Percentiles rank a stretch among this genome's conserved stretches.
Conservation (phyloP, 2,888 invertebrate species). For the Protophormia terraenovae region DNA sequence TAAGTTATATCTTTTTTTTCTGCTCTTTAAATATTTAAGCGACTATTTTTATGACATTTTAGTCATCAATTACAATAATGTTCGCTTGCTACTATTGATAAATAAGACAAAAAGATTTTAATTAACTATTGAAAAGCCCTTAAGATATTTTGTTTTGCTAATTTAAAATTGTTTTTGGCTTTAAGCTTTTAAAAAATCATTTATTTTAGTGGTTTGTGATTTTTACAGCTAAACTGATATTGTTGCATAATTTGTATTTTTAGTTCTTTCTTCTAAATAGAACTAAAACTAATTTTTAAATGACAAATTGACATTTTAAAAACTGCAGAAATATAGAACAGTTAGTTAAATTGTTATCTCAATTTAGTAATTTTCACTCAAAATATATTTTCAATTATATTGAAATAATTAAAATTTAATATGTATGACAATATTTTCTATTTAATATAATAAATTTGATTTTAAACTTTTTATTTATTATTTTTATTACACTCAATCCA, state of each 20-base stretch:
- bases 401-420: too few relatives aligned
- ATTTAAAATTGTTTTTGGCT: neutral
- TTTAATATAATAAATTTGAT: too few relatives aligned
- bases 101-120: neutral
- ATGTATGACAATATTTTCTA: too few relatives aligned
- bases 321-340: too few relatives aligned
- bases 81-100: too few relatives aligned
- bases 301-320: neutral
- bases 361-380: too few relatives aligned
- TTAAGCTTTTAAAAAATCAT: neutral
- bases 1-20: too few relatives aligned
- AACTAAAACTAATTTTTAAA: neutral
- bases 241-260: neutral
- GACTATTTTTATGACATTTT: too few relatives aligned
- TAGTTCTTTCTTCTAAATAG: neutral
- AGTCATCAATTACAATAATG: too few relatives aligned
- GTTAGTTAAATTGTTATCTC: too few relatives aligned
- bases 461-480: neutral
- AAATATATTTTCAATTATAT: too few relatives aligned
- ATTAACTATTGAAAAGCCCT: neutral
- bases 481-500: neutral
- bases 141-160: neutral
- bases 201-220: neutral
- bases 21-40: too few relatives aligned
- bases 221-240: neutral